Percentiles rank a stretch among this genome's conserved stretches.
These are phyloP conservation scores for Fissipunctia ypsillon DNA, from an alignment of 2,888 invertebrate genomes.

Conservation along the genomic window DNA sequence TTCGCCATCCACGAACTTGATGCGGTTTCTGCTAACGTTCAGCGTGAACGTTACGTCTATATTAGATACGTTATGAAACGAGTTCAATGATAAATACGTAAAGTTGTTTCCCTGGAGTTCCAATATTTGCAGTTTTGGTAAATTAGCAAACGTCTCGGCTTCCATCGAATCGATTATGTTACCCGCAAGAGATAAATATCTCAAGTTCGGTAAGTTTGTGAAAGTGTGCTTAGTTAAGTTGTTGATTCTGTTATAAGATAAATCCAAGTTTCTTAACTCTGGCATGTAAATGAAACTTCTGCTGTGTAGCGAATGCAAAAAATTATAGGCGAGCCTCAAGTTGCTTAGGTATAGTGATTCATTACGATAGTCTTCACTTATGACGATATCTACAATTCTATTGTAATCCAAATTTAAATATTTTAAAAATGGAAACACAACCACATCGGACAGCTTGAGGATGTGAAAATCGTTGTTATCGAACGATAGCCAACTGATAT, in stretches of 20 bases:
- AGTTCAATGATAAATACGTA: constrained; percentile 92
- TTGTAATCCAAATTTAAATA: constrained; percentile 97
- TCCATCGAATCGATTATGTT: constrained; percentile 94
- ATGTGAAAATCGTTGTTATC: constrained; percentile 96
- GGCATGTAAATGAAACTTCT: constrained; percentile 93
- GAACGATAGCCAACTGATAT: constrained; percentile 95
- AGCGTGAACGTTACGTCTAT: constrained; percentile 92
- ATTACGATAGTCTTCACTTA: constrained; percentile 92
- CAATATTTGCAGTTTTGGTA: constrained; percentile 94
- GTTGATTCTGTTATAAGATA: constrained; percentile 94
- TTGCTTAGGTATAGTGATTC: constrained; percentile 94
- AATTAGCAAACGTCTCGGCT: constrained; percentile 93
- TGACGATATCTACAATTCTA: constrained; percentile 93
- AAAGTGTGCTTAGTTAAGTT: constrained; percentile 93
- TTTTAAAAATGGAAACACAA: constrained; percentile 92
- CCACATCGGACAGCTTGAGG: constrained; percentile 93
- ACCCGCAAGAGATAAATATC: constrained; percentile 95
- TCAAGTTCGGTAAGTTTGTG: constrained; percentile 94
- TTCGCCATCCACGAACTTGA: constrained; percentile 87
- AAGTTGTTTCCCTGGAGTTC: constrained; percentile 95
- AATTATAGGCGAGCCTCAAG: constrained; percentile 95
- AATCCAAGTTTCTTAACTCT: constrained; percentile 94
- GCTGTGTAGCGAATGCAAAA: constrained; percentile 92
- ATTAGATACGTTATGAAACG: constrained; percentile 93
- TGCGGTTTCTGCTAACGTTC: constrained; percentile 94